A percentile compares a stretch with the other conserved stretches of the same genome.
Conservation (phyloP, 2,113 vertebrate species). For the Sorex araneus region DNA sequence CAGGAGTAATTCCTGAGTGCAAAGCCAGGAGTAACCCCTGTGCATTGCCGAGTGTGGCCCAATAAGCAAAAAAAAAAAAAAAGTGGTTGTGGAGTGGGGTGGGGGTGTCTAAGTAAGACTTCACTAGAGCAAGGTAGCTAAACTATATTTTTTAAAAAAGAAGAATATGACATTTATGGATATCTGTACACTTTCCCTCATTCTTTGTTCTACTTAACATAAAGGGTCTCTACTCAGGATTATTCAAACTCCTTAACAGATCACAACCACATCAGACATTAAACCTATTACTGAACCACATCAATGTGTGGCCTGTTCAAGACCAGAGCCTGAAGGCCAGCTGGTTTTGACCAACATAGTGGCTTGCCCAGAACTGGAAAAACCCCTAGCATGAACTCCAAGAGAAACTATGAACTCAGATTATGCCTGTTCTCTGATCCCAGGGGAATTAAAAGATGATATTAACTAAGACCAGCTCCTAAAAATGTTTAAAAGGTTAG, state of each 20-base stretch:
- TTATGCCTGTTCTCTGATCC: background rate
- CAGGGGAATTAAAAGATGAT: background rate
- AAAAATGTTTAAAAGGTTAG: background rate
- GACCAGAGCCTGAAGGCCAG: constrained; percentile 11
- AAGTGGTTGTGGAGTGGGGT: background rate
- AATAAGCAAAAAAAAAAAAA: too few species aligned
- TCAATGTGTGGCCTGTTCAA: constrained; percentile 26
- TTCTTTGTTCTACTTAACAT: constrained; percentile 54
- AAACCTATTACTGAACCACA: constrained; percentile 60
- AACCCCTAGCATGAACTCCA: background rate
- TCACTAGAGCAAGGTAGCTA: constrained; percentile 34
- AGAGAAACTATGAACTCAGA: background rate
- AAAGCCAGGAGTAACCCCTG: too few species aligned
- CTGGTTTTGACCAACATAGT: constrained; percentile 48
- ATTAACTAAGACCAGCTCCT: background rate
- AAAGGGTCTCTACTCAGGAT: constrained; percentile 41
- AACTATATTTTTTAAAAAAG: constrained; percentile 61
- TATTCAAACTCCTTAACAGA: constrained; percentile 64
- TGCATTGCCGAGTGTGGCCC: too few species aligned
- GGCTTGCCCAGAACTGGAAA: constrained; percentile 25
- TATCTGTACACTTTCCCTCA: constrained; percentile 28
- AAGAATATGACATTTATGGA: constrained; percentile 65
- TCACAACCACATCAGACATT: constrained; percentile 24
- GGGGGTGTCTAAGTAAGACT: background rate
- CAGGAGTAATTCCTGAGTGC: too few species aligned